These are phyloP conservation scores for Ramphastos sulfuratus DNA, from an alignment of 2,113 vertebrate species.

Conservation along the genomic window DNA sequence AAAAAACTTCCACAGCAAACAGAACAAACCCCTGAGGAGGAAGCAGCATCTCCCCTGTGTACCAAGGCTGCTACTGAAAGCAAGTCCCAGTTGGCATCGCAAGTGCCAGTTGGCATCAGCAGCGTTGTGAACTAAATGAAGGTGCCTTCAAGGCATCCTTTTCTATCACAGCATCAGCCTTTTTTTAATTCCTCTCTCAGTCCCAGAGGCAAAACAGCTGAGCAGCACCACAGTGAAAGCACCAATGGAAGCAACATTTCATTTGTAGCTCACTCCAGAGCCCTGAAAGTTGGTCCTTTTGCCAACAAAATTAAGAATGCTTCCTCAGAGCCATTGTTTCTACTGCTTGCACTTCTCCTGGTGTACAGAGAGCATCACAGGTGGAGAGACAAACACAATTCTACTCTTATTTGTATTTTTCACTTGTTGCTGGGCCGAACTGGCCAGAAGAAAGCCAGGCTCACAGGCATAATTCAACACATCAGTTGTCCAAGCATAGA, in stretches of 20 bases:
- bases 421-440: background rate
- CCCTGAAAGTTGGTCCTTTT: background rate
- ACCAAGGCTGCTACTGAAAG: background rate
- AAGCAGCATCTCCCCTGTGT: background rate
- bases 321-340: background rate
- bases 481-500: background rate
- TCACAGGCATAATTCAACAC: background rate
- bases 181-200: background rate
- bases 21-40: background rate
- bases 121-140: background rate
- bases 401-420: background rate
- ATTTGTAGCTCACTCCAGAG: background rate
- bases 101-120: background rate
- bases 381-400: background rate
- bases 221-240: background rate
- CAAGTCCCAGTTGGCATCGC: background rate
- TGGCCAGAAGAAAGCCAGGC: background rate
- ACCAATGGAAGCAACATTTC: background rate
- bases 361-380: background rate
- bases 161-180: background rate
- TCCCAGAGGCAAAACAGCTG: background rate
- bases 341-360: background rate
- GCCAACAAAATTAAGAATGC: background rate
- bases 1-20: background rate
- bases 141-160: background rate